A percentile compares a stretch with the other conserved stretches of the same genome.
These are phyloP conservation scores for Griposia aprilina DNA, from an alignment of 2,888 invertebrate genomes.

Conservation along the genomic window DNA sequence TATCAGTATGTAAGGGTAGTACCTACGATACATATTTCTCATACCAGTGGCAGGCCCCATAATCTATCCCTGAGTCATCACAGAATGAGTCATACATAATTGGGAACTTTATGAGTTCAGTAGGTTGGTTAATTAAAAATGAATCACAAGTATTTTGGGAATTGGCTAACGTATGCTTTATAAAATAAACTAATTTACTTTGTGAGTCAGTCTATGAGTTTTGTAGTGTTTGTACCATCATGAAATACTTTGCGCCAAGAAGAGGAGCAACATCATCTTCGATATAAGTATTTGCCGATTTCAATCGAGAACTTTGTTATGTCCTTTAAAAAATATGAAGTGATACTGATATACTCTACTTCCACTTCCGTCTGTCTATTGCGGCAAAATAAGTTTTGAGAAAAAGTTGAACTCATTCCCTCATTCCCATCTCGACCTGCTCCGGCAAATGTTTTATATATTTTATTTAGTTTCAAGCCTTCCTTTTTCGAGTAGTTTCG, in stretches of 20 bases:
- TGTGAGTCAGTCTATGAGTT: background rate
- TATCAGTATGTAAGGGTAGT: background rate
- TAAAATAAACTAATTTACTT: background rate
- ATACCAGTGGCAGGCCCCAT: background rate
- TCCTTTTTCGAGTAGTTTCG: constrained; percentile 26
- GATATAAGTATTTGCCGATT: background rate
- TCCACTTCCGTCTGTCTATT: background rate
- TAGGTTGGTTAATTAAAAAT: background rate
- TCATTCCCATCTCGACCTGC: background rate
- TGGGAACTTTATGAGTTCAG: background rate
- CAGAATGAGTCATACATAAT: constrained; percentile 31
- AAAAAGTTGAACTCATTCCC: background rate
- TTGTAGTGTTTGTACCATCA: background rate
- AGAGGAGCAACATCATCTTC: background rate
- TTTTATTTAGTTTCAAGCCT: background rate
- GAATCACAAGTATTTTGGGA: constrained; percentile 20
- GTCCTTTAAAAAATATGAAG: background rate
- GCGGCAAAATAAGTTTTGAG: background rate
- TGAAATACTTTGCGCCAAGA: background rate
- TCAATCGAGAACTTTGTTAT: background rate
- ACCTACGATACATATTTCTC: background rate
- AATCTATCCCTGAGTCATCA: background rate
- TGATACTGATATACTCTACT: no score
- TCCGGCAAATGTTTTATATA: background rate
- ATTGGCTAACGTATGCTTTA: background rate